These are phyloP conservation scores for Eriosoma lanigerum DNA, from an alignment of 1,140 invertebrate species.

Conservation along the genomic window DNA sequence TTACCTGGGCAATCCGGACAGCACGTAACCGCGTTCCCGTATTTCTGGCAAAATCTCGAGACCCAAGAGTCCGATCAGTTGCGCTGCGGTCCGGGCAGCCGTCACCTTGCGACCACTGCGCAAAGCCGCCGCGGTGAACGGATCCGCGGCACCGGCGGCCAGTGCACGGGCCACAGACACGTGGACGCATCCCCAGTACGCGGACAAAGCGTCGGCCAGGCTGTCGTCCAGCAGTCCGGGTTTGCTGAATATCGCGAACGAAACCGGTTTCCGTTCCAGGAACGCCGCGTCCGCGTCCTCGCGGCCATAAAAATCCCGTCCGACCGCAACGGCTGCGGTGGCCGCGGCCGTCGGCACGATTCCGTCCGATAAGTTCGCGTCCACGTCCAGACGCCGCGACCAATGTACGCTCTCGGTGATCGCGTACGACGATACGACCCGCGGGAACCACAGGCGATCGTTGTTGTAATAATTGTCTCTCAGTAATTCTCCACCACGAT, in stretches of 20 bases:
- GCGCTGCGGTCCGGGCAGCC: not conserved
- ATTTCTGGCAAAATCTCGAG: not conserved
- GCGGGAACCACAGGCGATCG: not conserved
- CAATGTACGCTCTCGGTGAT: not conserved
- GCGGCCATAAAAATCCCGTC: not conserved
- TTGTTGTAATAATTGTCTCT: no score
- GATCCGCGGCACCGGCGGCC: not conserved
- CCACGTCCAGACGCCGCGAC: not conserved
- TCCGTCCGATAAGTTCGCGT: not conserved
- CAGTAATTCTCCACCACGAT: not conserved
- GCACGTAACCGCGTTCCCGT: constrained; percentile 2
- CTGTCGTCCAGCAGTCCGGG: not conserved
- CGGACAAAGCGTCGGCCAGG: not conserved
- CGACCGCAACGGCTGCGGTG: not conserved
- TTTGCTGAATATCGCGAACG: constrained; percentile 11
- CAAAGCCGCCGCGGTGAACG: not conserved
- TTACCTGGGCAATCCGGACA: constrained; percentile 26
- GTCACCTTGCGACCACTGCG: not conserved
- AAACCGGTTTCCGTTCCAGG: not conserved
- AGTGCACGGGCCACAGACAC: not conserved
- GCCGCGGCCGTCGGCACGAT: not conserved
- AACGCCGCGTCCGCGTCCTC: not conserved
- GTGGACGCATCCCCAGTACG: constrained; percentile 38
- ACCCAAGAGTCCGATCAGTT: not conserved
- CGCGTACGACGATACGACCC: not conserved